phyloP scores from a whole-genome alignment of 2,888 invertebrate genomes.

The Andrena flavipes region DNA sequence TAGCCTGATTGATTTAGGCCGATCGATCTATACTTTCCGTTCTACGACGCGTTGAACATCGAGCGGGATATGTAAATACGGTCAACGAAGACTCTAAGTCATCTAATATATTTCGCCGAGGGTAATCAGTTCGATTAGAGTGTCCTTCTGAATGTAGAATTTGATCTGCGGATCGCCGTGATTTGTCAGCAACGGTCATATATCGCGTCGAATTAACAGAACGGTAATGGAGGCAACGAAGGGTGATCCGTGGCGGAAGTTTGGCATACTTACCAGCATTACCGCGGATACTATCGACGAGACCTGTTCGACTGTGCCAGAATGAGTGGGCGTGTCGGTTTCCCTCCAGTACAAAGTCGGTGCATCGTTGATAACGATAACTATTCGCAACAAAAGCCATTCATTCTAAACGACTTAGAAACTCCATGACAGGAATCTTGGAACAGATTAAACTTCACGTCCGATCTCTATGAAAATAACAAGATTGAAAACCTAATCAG shows the following conservation, averaged over 20 bases:
- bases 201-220: constrained; percentile 50
- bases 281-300: constrained; percentile 49
- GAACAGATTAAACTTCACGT: no score
- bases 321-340: constrained; percentile 66
- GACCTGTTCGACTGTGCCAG: constrained; percentile 53
- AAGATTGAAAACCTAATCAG: no score
- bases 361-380: constrained; percentile 10
- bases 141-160: background rate
- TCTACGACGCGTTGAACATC: background rate
- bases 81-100: background rate
- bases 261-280: constrained; percentile 67
- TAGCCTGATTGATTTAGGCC: constrained; percentile 2
- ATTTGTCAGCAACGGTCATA: constrained; percentile 8
- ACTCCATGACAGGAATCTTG: no score
- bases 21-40: background rate
- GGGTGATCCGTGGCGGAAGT: constrained; percentile 68
- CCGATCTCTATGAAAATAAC: no score
- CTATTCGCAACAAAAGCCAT: background rate
- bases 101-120: background rate
- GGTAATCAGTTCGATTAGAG: background rate
- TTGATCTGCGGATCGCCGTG: background rate
- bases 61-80: background rate
- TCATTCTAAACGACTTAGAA: no score
- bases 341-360: constrained; percentile 47
- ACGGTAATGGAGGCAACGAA: constrained; percentile 47